phyloP scores from a whole-genome alignment of 2,888 invertebrate genomes.

The Brenthis hecate region DNA sequence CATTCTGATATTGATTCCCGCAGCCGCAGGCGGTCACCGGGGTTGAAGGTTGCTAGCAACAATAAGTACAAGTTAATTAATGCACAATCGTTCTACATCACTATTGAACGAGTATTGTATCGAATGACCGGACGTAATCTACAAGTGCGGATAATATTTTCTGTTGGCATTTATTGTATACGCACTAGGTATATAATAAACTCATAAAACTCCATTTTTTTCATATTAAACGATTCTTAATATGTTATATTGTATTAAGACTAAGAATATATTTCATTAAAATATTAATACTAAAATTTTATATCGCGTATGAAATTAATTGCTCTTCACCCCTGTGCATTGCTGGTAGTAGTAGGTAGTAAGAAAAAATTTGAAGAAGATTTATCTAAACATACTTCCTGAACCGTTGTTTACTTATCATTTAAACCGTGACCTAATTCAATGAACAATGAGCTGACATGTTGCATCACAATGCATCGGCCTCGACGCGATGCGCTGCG shows the following conservation, averaged over 20 bases:
- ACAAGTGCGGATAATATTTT: constrained; percentile 12
- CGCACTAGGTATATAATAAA: not conserved
- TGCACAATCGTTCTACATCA: constrained; percentile 27
- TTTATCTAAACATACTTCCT: constrained; percentile 18
- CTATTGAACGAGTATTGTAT: constrained; percentile 13
- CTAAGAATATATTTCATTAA: no score
- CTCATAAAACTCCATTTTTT: no score
- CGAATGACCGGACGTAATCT: constrained; percentile 31
- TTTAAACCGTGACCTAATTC: constrained; percentile 43
- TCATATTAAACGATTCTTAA: no score
- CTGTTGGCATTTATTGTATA: not conserved
- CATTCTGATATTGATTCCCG: constrained; percentile 30
- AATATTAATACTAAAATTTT: no score
- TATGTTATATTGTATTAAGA: no score
- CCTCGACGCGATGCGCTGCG: constrained; percentile 48
- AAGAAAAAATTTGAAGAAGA: constrained; percentile 2
- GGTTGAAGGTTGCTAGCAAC: constrained; percentile 35
- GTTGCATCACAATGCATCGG: constrained; percentile 47
- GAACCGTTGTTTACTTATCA: constrained; percentile 17
- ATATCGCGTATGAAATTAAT: no score
- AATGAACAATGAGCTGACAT: constrained; percentile 38
- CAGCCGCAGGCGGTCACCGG: constrained; percentile 29
- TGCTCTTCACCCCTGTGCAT: no score
- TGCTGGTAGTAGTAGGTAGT: no score
- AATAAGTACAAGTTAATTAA: constrained; percentile 35